Evolutionary conservation across 2,113 vertebrate genomes (phyloP), one percentile per base, ranked within the genome.

Genomic region (Cepphus grylle): DNA sequence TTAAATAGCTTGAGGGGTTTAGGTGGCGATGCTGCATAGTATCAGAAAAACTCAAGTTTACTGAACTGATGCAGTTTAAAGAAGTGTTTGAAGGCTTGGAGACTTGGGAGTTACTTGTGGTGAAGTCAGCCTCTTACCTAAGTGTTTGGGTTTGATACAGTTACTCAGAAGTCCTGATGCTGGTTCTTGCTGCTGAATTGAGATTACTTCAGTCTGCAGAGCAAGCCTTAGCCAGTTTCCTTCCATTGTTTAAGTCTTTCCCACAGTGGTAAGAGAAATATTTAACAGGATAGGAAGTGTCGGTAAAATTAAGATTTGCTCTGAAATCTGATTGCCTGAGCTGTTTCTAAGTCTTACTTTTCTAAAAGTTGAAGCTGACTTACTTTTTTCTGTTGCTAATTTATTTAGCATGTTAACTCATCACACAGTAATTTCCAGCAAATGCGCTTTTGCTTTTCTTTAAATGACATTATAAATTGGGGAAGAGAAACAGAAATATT

Each of bases 241-340:
- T 76, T 85, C 66, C 21, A 81, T 97, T 96, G 94, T 96, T 95
- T 66, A 67, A 87, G 12, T 73, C 43, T 59, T 94, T 85, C 87
- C 32, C 55, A 42, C 45, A 91, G 70, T 36, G 42, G n/a, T 85
- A 72, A 73, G 66, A 92, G 25, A 93, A 95, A 86, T 92, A 93
- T 67, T 94, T 59, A 89, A 69, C 66, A 91, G 74, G 71, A 87
- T 77, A 93, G 74, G 63, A 95, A 96, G 42, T 62, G 66, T 84
- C 81, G 94, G 69, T 93, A 52, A 50, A 81, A 90, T 30, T 69
- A 86, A 89, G 95, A 79, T 95, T 87, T 94, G 52, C 56, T 76
- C 40, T 94, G 71, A 66, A 79, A 50, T 94, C 20, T 72, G 69
- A 82, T 85, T 90, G 70, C 38, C n/a, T 50, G 45, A 88, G 62